Evolutionary conservation across 2,797 vertebrate genomes (phyloP).

Genomic region (Ctenochaetus hawaiiensis): DNA sequence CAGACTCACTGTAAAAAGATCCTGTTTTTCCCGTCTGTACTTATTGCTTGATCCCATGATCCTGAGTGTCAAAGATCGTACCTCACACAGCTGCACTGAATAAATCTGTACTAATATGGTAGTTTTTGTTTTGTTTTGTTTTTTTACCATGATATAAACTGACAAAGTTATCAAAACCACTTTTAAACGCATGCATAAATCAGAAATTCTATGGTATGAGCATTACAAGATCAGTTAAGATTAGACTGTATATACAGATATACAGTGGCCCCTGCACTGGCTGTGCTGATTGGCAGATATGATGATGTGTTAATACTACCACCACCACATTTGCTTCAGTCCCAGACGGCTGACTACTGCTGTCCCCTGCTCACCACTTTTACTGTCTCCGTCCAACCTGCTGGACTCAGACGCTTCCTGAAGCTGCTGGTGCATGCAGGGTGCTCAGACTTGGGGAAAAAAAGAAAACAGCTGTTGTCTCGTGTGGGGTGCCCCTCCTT

Average conservation of each 20-base stretch:
- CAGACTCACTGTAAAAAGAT: slow-evolving; percentile 7
- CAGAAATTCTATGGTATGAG: no score
- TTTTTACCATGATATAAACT: no score
- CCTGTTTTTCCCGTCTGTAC: background rate
- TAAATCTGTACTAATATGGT: no score
- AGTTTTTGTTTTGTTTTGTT: no score
- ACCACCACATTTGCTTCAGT: slow-evolving; percentile 64
- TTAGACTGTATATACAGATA: background rate
- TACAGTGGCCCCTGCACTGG: background rate
- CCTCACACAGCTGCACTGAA: no score
- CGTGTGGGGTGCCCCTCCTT: slow-evolving; percentile 25
- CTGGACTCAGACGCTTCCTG: slow-evolving; percentile 36
- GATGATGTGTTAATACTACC: slow-evolving; percentile 43
- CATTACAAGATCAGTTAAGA: background rate
- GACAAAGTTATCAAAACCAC: no score
- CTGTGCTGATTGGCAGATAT: slow-evolving; percentile 26
- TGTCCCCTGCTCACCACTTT: slow-evolving; percentile 42
- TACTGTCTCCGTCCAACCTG: slow-evolving; percentile 27
- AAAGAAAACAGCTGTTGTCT: slow-evolving; percentile 67
- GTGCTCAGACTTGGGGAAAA: background rate
- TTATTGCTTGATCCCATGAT: background rate
- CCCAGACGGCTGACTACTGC: slow-evolving; percentile 67
- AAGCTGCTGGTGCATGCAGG: slow-evolving; percentile 15
- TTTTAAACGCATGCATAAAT: no score
- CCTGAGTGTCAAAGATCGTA: no score